A percentile compares a stretch with the other conserved stretches of the same genome.
These are phyloP conservation scores for Carapus acus DNA, from an alignment of 2,797 vertebrate genomes.

Conservation along the genomic window DNA sequence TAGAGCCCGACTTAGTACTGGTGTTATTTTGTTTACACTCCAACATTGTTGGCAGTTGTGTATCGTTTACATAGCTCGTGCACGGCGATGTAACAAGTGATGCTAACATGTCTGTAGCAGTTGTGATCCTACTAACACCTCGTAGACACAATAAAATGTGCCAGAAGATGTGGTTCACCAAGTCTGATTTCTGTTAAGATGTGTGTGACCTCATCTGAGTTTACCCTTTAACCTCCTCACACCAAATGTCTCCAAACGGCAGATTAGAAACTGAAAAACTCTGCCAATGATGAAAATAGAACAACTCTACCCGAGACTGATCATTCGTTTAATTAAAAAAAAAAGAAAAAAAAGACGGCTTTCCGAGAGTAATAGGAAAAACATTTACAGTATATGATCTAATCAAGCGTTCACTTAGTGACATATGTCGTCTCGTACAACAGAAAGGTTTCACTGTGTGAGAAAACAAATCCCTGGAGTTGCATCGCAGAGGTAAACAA, in stretches of 20 bases:
- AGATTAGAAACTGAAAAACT: conserved; percentile 13
- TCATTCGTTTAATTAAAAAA: conserved; percentile 69
- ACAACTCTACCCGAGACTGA: conserved; percentile 61
- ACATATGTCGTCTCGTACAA: conserved; percentile 71
- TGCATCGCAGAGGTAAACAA: conserved; percentile 75
- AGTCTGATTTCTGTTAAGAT: conserved; percentile 11
- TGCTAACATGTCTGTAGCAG: conserved; percentile 29
- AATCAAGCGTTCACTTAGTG: conserved; percentile 72
- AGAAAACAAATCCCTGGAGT: conserved; percentile 66
- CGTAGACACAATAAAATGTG: conserved; percentile 28
- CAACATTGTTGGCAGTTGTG: conserved; percentile 17
- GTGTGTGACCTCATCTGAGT: too few relatives aligned
- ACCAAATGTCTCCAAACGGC: conserved; percentile 29
- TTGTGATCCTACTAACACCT: conserved; percentile 24
- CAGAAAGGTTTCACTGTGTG: conserved; percentile 68
- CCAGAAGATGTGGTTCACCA: conserved; percentile 19
- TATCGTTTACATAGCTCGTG: conserved; percentile 45
- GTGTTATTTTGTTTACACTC: conserved; percentile 39
- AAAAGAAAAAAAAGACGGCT: conserved; percentile 64
- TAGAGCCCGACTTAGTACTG: conserved; percentile 31
- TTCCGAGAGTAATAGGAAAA: conserved; percentile 74
- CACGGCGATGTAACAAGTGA: conserved; percentile 39
- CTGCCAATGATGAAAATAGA: conserved; percentile 36
- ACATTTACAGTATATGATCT: conserved; percentile 76
- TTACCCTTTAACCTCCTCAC: conserved; percentile 12